phyloP scores from a whole-genome alignment of 2,797 vertebrate species.

The Crypturellus tataupa region DNA sequence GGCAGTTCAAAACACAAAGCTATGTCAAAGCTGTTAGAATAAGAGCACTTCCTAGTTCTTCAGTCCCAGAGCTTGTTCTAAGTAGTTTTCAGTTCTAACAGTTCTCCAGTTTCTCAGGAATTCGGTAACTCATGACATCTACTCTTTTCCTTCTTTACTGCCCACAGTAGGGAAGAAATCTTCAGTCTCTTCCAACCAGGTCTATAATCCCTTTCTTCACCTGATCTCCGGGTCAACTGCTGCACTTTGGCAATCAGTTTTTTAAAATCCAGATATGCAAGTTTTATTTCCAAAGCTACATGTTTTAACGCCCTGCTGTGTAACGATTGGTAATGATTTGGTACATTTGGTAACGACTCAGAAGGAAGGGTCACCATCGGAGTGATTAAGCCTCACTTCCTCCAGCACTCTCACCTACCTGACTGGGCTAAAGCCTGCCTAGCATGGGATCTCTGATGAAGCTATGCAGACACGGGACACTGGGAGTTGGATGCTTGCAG shows the following conservation, averaged over 20 bases:
- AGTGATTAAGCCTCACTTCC: background rate
- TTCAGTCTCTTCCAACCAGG: background rate
- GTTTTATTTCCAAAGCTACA: too few relatives aligned
- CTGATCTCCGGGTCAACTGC: background rate
- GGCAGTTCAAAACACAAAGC: background rate
- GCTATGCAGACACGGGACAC: too few relatives aligned
- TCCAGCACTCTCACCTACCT: background rate
- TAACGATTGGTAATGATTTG: too few relatives aligned
- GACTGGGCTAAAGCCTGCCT: background rate
- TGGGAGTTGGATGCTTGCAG: too few relatives aligned
- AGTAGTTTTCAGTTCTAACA: background rate
- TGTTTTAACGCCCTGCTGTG: background rate
- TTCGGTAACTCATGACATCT: background rate
- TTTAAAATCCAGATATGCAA: background rate
- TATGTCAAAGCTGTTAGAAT: background rate
- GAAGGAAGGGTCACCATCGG: background rate
- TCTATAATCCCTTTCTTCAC: background rate
- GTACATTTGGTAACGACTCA: background rate
- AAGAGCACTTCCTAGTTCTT: background rate
- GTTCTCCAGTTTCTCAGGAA: background rate
- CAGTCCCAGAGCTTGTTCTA: background rate
- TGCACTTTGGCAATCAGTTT: background rate
- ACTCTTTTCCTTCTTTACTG: background rate
- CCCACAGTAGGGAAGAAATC: background rate
- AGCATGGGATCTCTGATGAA: background rate